A percentile compares a stretch with the other conserved stretches of the same genome.
Conservation (phyloP, 2,113 vertebrate genomes). For the Egretta garzetta region DNA sequence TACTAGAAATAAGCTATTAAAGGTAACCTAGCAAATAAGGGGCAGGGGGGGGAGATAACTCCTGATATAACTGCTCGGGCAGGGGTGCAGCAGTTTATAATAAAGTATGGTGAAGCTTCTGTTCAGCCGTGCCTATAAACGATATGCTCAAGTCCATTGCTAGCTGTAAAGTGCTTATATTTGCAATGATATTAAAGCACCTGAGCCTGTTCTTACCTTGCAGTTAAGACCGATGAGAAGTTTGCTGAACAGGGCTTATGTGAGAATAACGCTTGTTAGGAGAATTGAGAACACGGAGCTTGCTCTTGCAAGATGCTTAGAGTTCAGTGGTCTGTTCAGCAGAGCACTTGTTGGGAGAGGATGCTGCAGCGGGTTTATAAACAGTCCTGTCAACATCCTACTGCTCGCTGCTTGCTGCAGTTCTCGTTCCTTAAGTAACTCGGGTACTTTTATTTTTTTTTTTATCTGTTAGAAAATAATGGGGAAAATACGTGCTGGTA, state of each 20-base stretch:
- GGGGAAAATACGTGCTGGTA: not conserved
- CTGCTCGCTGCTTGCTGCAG: not conserved
- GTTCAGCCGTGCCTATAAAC: not conserved
- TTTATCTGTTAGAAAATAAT: not conserved
- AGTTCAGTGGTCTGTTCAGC: not conserved
- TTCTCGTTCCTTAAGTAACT: not conserved
- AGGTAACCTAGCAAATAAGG: not conserved
- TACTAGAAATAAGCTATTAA: not conserved
- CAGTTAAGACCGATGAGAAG: not conserved
- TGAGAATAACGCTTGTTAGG: not conserved
- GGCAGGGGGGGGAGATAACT: not conserved
- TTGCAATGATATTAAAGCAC: not conserved
- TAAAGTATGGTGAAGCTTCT: not conserved
- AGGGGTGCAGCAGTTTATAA: not conserved
- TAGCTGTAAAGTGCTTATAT: not conserved
- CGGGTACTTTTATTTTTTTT: not conserved
- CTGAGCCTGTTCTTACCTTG: not conserved
- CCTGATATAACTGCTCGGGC: not conserved
- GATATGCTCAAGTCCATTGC: not conserved
- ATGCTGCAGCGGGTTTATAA: not conserved
- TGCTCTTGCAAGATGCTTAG: not conserved
- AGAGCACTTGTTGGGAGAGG: not conserved
- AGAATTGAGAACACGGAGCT: not conserved
- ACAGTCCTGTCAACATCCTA: not conserved
- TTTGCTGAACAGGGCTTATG: not conserved